Evolutionary conservation across 2,113 vertebrate genomes (phyloP), one percentile per base, ranked within the genome.

Genomic region (Amia ocellicauda): DNA sequence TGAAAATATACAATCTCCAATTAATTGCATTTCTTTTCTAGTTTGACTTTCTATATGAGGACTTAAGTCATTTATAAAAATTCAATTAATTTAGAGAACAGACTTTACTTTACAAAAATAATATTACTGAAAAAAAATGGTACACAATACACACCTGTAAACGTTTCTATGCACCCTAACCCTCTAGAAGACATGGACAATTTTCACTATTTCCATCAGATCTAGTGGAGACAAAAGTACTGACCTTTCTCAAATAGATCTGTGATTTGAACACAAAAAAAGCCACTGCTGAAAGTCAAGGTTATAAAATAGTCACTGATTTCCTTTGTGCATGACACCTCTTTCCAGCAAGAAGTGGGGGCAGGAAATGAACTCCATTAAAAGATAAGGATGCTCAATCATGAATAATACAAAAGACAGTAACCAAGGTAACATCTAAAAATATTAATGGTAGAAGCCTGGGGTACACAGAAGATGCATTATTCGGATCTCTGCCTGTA

Each of bases 391-490:
- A 31, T 28, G 17, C 28, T 16, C 26, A 56, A 56, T 31, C 53
- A 56, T 56, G 27, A 56, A 56, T 56, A 56, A 56, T 56, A 26
- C 53, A 56, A 56, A 29, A 31, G 31, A 36, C 31, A 56, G 7
- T 31, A 56, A 56, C 53, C 53, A n/a, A 56, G 53, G 53, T 56
- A 56, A 56, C 53, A 31, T 56, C 26, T 56, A 26, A 52, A 52
- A 52, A 56, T 36, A 36, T 36, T 36, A 36, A 36, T 36, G 31
- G 31, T 36, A 36, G 11, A 36, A 36, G 2, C 5, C 31, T 11
- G 31, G 31, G 31, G 31, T 36, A 29, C 8, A 56, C 8, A n/a
- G n/a, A 31, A n/a, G 17, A 29, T 9, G 9, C 29, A n/a, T 28
- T 29, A 29, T 31, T 31, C 29, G 53, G n/a, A 56, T 31, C 26